phyloP scores from a whole-genome alignment of 2,888 invertebrate species.

The Lampropteryx suffumata region DNA sequence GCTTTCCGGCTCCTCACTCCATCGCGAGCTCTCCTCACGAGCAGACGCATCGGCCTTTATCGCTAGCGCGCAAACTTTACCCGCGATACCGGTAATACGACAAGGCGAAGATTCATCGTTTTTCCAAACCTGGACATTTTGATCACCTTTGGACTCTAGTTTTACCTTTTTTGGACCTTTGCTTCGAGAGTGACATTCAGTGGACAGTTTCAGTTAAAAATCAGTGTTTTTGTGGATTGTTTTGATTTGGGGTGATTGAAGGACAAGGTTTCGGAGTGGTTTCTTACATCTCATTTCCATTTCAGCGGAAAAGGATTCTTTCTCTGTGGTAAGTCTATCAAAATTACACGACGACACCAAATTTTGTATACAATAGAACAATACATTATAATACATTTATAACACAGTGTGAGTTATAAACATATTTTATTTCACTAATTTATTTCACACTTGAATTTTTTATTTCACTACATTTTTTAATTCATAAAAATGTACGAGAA shows the following conservation, averaged over 20 bases:
- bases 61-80: constrained; percentile 67
- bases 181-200: constrained; percentile 61
- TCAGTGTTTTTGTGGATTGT: constrained; percentile 65
- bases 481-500: no score
- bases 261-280: constrained; percentile 13
- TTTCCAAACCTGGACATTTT: constrained; percentile 28
- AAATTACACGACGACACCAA: no score
- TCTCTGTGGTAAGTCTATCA: constrained; percentile 13
- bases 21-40: constrained; percentile 56
- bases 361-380: no score
- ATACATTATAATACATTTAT: no score
- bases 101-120: constrained; percentile 10
- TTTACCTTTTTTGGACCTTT: constrained; percentile 30
- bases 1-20: constrained; percentile 57
- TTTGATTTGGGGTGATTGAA: constrained; percentile 53
- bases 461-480: no score
- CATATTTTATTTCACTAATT: no score
- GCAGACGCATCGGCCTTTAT: constrained; percentile 44
- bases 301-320: constrained; percentile 23
- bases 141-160: constrained; percentile 25
- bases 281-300: constrained; percentile 27
- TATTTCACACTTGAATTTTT: no score
- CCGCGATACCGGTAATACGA: constrained; percentile 42
- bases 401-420: no score
- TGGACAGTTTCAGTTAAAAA: constrained; percentile 51